Base-by-base conservation (phyloP, 2,797 vertebrate species). In the Tangara arthus region DNA sequence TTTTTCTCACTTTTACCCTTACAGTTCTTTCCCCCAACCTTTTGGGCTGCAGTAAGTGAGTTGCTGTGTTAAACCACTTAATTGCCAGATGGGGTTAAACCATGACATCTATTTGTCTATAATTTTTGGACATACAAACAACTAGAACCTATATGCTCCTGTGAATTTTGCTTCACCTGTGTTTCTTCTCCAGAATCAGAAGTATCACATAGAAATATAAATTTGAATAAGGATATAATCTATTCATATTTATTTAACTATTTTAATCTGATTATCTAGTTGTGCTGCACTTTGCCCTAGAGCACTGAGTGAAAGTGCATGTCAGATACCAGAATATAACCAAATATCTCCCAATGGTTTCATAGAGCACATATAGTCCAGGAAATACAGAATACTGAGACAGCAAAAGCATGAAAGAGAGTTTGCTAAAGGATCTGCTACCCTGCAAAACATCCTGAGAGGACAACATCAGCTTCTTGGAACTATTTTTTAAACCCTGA, bases 21-120 rank as follows among this genome's bases (percentile, higher is more conserved):
- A 22, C 17, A 17, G 30, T 37, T 61, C 27, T 49, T 60, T 69
- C 6, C 8, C 2, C 19, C 7, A 21, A 10, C 8, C 9, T 23
- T 42, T 8, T 6, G 15, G 1, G 2, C 1, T 13, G 22, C 5
- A 87, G 16, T 39, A 52, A 59, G 5, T 0, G 2, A 68, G 16
- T 2, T 15, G 7, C 15, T 71, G 13, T 84, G n/a, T 76, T 65
- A 71, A 46, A 70, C 1, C 0, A 2, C 8, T 47, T 30, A 41
- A 32, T 14, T 50, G 8, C 15, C 8, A 5, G 37, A 22, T 37
- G 6, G 2, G 3, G 3, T 71, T 61, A 87, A 71, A 44, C 2
- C 7, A 37, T 2, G 0, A n/a, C 15, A 63, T 59, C 30, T 59
- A 32, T 16, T 42, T 61, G 6, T 47, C 21, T 53, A 6, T n/a